Evolutionary conservation across 1,140 invertebrate species (phyloP).

Genomic region (Hyles vespertilio): DNA sequence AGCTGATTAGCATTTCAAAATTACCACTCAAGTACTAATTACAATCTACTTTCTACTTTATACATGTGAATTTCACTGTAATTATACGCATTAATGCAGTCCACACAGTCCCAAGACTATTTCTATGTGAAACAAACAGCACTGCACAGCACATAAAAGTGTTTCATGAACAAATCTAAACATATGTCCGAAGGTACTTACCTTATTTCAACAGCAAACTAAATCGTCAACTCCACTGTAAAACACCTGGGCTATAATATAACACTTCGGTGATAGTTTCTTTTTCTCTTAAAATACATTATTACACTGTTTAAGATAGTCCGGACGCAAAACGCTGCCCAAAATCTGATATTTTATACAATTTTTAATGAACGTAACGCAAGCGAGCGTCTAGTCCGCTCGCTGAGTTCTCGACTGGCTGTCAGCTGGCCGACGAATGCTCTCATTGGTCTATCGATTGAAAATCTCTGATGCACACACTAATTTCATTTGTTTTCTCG

Average conservation of each 20-base stretch:
- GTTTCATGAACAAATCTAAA: constrained; percentile 27
- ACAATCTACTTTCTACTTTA: constrained; percentile 9
- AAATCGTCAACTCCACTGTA: constrained; percentile 49
- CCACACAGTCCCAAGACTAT: too few species aligned
- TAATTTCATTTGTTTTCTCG: constrained; percentile 34
- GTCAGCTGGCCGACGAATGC: constrained; percentile 55
- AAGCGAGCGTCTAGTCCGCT: constrained; percentile 43
- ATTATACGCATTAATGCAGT: not conserved
- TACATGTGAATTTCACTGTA: not conserved
- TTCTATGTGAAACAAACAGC: too few species aligned
- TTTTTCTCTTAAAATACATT: constrained; percentile 73
- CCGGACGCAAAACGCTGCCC: constrained; percentile 57
- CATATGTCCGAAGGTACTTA: constrained; percentile 45
- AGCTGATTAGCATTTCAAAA: constrained; percentile 10
- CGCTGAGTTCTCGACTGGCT: constrained; percentile 56
- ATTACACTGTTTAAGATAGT: constrained; percentile 64
- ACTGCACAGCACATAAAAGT: too few species aligned
- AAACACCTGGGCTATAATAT: constrained; percentile 71
- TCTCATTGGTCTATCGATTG: constrained; percentile 71
- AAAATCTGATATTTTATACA: constrained; percentile 43
- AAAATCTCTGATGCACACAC: constrained; percentile 46
- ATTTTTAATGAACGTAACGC: constrained; percentile 25
- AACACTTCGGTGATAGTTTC: constrained; percentile 67
- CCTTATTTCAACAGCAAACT: constrained; percentile 55
- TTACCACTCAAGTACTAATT: constrained; percentile 1